Base-by-base conservation (phyloP, 1,140 invertebrate genomes). In the Hyposmocoma kahamanoa region DNA sequence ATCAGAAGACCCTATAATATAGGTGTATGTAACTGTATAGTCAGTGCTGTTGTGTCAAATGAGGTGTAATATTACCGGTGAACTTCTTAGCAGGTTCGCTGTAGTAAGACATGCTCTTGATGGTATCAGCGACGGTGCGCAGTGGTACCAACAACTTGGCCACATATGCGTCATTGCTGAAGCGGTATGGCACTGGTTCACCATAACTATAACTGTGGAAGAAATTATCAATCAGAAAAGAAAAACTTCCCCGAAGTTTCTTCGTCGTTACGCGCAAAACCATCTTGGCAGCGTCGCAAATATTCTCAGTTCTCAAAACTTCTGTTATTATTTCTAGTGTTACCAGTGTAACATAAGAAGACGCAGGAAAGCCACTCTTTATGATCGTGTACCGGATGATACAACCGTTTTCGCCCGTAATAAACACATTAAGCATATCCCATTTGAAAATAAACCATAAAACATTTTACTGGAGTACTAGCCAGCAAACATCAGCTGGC, bases 151-250 rank as follows among this genome's bases (percentile, higher is more conserved):
- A 58, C 32, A 92, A 70, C 53, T 88, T 89, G 9, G 89, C 86
- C 48, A 92, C 86, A 75, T 92, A 92, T 46, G 91, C 89, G 42
- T 92, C 90, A 64, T 88, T 91, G 62, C 80, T 86, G 65, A 86
- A 87, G 56, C 86, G 86, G 48, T 87, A 84, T 5, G 87, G 84
- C 3, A 86, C 32, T 19, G 78, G 75, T 38, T 84, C 75, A 50
- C 82, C 85, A 55, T 87, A 77, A 3, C 70, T 74, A 36, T 82
- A n/a, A 17, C 5, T 2, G 21, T n/a, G 21, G 15, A 9, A n/a
- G n/a, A n/a, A n/a, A n/a, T n/a, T n/a, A n/a, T n/a, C n/a, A n/a
- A n/a, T n/a, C n/a, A n/a, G n/a, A n/a, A n/a, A n/a, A n/a, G n/a
- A n/a, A n/a, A n/a, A n/a, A n/a, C n/a, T n/a, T n/a, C n/a, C n/a